Base-by-base conservation (phyloP, 2,888 invertebrate genomes). In the Eristalinus sepulchralis region DNA sequence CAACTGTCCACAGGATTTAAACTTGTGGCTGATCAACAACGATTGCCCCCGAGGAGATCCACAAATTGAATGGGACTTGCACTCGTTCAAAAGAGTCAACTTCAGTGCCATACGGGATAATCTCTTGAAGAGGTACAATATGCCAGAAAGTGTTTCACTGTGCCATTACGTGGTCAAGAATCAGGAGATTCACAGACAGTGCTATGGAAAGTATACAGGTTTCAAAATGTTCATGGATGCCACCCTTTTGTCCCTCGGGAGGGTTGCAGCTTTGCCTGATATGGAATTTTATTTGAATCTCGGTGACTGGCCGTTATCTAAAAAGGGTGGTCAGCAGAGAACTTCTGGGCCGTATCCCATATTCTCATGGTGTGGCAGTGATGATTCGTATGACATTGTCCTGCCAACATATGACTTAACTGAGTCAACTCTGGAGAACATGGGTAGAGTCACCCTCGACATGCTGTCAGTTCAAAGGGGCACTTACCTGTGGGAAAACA, bases 291-390 rank as follows among this genome's bases (percentile, higher is more conserved):
- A 98, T 88, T 94, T 97, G 63, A 99, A 99, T 93, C 94, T 99
- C 13, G 99, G 99, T 17, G 99, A 99, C 92, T 99, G 98, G 98
- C 99, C 99, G 0, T 93, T 99, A 27, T 95, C 95, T 1, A 93
- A 94, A 79, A 94, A 93, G 88, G 91, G 92, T 3, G 91, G 91
- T 0, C 90, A 92, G 22, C 90, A 91, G 55, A 92, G 91, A 55
- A 92, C 92, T 9, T 93, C 94, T 0, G 91, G 94, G 13, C 94
- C 94, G 11, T 94, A 95, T 87, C 98, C 99, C 1, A 95, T 99
- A 84, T 97, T 99, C 91, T 98, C 98, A 17, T 99, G 99, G 99
- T 99, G 99, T 93, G 98, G 98, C 1, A 98, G 97, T 87, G 94
- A 95, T 79, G 95, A 96, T 81, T 95, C 96, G 5, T 93, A 94